Percentiles rank a stretch among this genome's conserved stretches.
Conservation (phyloP, 2,113 vertebrate species). For the Tragulus kanchil region DNA sequence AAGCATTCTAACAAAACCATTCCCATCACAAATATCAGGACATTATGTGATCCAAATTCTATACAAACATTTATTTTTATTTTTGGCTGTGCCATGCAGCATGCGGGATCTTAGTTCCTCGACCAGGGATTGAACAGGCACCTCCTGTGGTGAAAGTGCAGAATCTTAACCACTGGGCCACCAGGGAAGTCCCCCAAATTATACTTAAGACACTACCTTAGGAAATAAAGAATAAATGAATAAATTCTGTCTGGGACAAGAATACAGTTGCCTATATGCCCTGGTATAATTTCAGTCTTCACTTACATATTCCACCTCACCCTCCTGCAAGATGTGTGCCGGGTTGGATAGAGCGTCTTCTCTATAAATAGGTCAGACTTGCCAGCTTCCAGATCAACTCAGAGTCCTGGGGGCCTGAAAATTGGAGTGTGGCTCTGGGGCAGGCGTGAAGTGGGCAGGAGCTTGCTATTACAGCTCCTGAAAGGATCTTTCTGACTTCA, state of each 20-base stretch:
- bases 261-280: background rate
- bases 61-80: background rate
- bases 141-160: background rate
- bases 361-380: constrained; percentile 38
- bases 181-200: background rate
- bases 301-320: background rate
- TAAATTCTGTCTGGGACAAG: background rate
- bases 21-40: too few species aligned
- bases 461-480: constrained; percentile 53
- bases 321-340: background rate
- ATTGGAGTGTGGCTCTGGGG: constrained; percentile 60
- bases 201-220: constrained; percentile 13
- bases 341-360: background rate
- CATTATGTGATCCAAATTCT: constrained; percentile 13
- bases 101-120: background rate
- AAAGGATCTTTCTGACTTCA: constrained; percentile 66
- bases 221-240: background rate
- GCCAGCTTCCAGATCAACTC: background rate
- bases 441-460: constrained; percentile 67
- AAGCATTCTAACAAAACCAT: too few species aligned
- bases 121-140: background rate
- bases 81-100: background rate
- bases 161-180: background rate
- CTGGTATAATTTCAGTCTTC: constrained; percentile 9
- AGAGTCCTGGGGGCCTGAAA: constrained; percentile 40